Base-by-base conservation (phyloP, 1,140 invertebrate species). In the Drosophila lini region DNA sequence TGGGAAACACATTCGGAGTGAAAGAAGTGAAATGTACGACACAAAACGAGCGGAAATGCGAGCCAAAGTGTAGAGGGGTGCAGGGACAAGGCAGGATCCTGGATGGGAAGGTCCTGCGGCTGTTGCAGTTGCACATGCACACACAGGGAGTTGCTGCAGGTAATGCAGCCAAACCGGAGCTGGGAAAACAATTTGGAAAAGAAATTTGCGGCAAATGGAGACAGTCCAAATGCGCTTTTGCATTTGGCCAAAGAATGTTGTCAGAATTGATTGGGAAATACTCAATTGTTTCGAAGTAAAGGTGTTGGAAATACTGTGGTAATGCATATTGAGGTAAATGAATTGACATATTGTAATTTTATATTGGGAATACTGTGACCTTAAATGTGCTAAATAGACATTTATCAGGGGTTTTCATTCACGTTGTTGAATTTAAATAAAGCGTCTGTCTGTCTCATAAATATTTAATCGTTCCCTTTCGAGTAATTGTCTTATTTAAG, bases 1-100 rank as follows among this genome's bases (percentile, higher is more conserved):
- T 57, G 74, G 70, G 58, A 76, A 78, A 63, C 81, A 85, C 79
- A 86, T 71, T 60, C 75, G 55, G 74, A 67, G 67, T 73, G 80
- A 78, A 78, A 78, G 47, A 76, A 60, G 57, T 60, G 69, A 77
- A 81, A 81, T 67, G 74, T 65, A 64, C 74, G 60, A 86, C 73
- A 78, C 69, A 81, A 84, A 78, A 65, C 69, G 71, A 86, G 80
- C 83, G 83, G 80, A 86, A 88, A 74, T 83, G 83, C 64, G 68
- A 81, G 69, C 60, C 79, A 81, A 81, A 81, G 78, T 34, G 15
- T n/a, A 48, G 36, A 22, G 13, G 28, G 34, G 11, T 48, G 10
- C 40, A 32, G 41, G 41, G 22, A 31, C 25, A 31, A n/a, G 15
- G 11, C 16, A 3, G 15, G 64, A 40, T 55, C 34, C 52, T 55